phyloP scores from a whole-genome alignment of 2,888 invertebrate genomes.

The Andrena chrysosceles region DNA sequence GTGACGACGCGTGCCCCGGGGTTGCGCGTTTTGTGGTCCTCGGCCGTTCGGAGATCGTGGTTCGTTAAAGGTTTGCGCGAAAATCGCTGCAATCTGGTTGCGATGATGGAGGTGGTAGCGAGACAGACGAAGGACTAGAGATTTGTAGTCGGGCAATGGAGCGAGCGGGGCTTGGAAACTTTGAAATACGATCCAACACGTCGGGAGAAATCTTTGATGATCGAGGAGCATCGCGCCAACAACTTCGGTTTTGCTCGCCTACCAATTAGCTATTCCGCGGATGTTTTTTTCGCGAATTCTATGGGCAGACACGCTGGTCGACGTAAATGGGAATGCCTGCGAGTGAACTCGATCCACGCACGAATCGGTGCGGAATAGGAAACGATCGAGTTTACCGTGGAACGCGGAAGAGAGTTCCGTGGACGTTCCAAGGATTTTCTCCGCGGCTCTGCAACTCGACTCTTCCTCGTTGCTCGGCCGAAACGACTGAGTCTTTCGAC shows the following conservation, averaged over 20 bases:
- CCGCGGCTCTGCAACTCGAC: slow-evolving; percentile 30
- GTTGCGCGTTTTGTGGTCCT: slow-evolving; percentile 40
- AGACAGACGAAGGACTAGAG: neutral
- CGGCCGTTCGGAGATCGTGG: slow-evolving; percentile 13
- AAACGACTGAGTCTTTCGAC: slow-evolving; percentile 15
- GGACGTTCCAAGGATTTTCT: slow-evolving; percentile 42
- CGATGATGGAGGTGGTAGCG: no score
- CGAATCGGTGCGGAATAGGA: slow-evolving; percentile 58
- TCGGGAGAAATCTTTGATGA: no score
- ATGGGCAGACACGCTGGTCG: neutral
- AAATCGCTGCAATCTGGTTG: neutral
- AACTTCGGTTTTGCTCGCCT: neutral
- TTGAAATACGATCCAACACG: neutral
- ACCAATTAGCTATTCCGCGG: slow-evolving; percentile 2
- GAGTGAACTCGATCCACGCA: slow-evolving; percentile 42
- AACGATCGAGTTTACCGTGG: slow-evolving; percentile 47
- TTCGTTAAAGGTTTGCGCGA: neutral
- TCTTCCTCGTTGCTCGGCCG: slow-evolving; percentile 38
- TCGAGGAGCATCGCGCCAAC: no score
- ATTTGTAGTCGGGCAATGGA: neutral
- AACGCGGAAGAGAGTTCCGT: slow-evolving; percentile 51
- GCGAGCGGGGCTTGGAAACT: neutral
- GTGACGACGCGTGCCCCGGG: slow-evolving; percentile 81
- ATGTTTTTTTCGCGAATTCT: slow-evolving; percentile 14
- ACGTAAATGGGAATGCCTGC: slow-evolving; percentile 22